These are phyloP conservation scores for Cantharis flavilabris DNA, from an alignment of 2,888 invertebrate genomes.

Conservation along the genomic window DNA sequence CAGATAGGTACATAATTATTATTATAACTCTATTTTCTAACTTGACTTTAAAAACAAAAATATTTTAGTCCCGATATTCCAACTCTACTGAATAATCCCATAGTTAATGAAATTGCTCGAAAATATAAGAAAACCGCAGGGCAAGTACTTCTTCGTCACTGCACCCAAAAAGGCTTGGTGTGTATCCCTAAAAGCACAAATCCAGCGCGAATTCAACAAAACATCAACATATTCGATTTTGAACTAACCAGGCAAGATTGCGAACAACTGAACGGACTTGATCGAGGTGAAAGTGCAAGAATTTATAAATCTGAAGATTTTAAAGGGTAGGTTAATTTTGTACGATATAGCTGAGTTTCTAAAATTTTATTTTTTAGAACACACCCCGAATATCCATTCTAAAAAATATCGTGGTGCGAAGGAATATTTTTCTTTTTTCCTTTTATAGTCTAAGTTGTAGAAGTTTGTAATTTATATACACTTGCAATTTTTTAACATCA, in stretches of 20 bases:
- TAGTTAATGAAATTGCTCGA: constrained; percentile 57
- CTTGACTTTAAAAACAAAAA: not conserved
- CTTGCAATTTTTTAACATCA: not conserved
- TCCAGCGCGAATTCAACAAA: constrained; percentile 71
- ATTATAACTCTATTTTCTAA: not conserved
- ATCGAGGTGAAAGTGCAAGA: constrained; percentile 63
- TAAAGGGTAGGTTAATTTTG: not conserved
- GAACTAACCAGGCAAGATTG: constrained; percentile 67
- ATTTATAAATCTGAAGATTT: not conserved
- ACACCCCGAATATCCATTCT: not conserved
- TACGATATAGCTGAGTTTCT: not conserved
- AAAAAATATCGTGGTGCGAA: not conserved
- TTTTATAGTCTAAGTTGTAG: not conserved
- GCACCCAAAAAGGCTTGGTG: constrained; percentile 71
- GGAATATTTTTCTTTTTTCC: not conserved
- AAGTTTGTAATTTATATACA: not conserved
- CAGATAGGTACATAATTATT: constrained; percentile 13
- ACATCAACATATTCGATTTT: constrained; percentile 78
- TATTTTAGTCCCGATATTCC: not conserved
- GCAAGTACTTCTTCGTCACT: constrained; percentile 73
- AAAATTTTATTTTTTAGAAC: not conserved
- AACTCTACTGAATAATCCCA: constrained; percentile 63
- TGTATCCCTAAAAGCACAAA: constrained; percentile 87
- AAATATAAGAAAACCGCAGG: constrained; percentile 72
- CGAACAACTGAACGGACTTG: constrained; percentile 62